These are phyloP conservation scores for Agraylea sexmaculata DNA, from an alignment of 1,140 invertebrate species.

Conservation along the genomic window DNA sequence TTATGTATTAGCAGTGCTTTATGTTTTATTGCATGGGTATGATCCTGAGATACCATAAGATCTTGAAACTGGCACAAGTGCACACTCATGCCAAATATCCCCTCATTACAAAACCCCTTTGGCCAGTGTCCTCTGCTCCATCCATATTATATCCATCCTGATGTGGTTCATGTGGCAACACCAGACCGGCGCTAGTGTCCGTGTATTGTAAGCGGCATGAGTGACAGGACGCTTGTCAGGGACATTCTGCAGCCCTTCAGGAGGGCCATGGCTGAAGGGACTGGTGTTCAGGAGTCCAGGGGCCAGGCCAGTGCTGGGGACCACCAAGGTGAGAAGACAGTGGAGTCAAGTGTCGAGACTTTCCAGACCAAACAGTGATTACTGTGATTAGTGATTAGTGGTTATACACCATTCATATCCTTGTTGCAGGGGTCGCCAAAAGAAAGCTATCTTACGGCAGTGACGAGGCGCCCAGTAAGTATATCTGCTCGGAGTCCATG, in stretches of 20 bases:
- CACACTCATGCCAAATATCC: too few species aligned
- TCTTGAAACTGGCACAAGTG: too few species aligned
- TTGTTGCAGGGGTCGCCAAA: slow-evolving; percentile 12
- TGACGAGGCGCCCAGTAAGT: slow-evolving; percentile 11
- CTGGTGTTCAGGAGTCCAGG: background rate
- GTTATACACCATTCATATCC: background rate
- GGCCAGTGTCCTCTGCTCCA: background rate
- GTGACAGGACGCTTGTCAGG: slow-evolving; percentile 35
- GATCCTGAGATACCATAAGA: too few species aligned
- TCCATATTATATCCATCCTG: background rate
- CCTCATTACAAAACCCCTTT: background rate
- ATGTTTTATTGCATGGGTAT: too few species aligned
- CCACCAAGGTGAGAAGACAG: slow-evolving; percentile 8
- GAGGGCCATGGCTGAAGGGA: slow-evolving; percentile 27
- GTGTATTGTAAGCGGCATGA: slow-evolving; percentile 29
- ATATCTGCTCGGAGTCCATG: slow-evolving; percentile 20
- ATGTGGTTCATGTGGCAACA: background rate
- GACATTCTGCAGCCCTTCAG: slow-evolving; percentile 37
- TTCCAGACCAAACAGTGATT: background rate
- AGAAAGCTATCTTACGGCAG: slow-evolving; percentile 10
- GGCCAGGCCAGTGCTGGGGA: slow-evolving; percentile 10
- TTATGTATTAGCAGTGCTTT: background rate
- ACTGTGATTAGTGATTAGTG: background rate
- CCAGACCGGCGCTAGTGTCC: background rate
- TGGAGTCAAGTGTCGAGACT: slow-evolving; percentile 1